Percentiles rank a stretch among this genome's conserved stretches.
phyloP scores from a whole-genome alignment of 2,113 vertebrate genomes.

The Podarcis muralis region DNA sequence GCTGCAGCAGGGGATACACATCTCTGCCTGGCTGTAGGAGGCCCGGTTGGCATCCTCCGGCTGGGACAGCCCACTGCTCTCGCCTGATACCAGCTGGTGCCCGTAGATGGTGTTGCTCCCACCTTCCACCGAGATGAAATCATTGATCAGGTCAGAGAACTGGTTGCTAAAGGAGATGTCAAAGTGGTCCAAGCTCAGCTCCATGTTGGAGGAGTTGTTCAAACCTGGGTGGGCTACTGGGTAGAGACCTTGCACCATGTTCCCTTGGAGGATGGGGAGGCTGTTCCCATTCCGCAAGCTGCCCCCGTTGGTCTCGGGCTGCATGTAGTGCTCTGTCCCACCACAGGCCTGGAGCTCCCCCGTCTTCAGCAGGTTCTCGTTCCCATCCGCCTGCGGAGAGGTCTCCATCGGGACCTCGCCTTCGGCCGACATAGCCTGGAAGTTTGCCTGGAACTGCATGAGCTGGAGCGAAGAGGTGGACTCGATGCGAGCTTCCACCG shows the following conservation, averaged over 20 bases:
- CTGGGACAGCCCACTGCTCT: slow-evolving; percentile 81
- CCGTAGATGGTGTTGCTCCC: slow-evolving; percentile 88
- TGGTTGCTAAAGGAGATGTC: slow-evolving; percentile 99
- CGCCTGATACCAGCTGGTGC: slow-evolving; percentile 90
- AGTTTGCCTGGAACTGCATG: slow-evolving; percentile 94
- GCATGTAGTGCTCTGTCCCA: slow-evolving; percentile 90
- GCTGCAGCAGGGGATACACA: slow-evolving; percentile 97
- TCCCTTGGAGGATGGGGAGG: slow-evolving; percentile 91
- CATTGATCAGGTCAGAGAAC: slow-evolving; percentile 98
- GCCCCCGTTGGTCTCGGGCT: slow-evolving; percentile 80
- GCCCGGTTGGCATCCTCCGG: slow-evolving; percentile 83
- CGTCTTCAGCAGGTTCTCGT: slow-evolving; percentile 88
- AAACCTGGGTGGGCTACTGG: slow-evolving; percentile 87
- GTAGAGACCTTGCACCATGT: slow-evolving; percentile 94
- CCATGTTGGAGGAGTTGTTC: slow-evolving; percentile 86
- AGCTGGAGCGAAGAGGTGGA: slow-evolving; percentile 90
- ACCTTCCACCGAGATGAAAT: slow-evolving; percentile 97
- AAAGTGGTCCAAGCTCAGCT: slow-evolving; percentile 98
- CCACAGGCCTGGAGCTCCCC: slow-evolving; percentile 92
- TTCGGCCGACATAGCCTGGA: slow-evolving; percentile 86
- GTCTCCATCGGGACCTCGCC: slow-evolving; percentile 86
- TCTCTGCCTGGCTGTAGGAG: slow-evolving; percentile 89
- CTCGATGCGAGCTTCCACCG: slow-evolving; percentile 82
- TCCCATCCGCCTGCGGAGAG: slow-evolving; percentile 79
- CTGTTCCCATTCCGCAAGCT: slow-evolving; percentile 78